phyloP scores from a whole-genome alignment of 2,888 invertebrate genomes.

The Microplitis manilae region DNA sequence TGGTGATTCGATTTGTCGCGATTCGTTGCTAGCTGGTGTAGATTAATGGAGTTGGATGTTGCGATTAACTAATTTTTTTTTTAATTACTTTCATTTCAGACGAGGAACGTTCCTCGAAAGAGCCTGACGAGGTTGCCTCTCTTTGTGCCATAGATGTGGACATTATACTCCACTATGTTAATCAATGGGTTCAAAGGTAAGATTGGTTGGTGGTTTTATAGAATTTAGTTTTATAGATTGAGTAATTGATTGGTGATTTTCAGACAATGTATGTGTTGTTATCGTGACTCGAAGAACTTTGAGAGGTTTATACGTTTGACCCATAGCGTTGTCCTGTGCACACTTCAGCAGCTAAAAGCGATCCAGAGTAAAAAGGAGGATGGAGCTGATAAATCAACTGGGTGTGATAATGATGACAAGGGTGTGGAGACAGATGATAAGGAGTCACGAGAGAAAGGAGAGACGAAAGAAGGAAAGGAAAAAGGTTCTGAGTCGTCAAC shows the following conservation, averaged over 20 bases:
- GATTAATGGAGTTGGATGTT: no score
- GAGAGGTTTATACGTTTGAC: conserved; percentile 91
- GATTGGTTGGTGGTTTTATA: neutral
- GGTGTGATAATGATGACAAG: conserved; percentile 38
- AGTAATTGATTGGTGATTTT: conserved; percentile 32
- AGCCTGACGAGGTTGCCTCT: conserved; percentile 83
- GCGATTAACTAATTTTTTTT: neutral
- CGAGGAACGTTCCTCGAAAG: conserved; percentile 85
- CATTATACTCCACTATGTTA: conserved; percentile 86
- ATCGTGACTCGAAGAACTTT: conserved; percentile 92
- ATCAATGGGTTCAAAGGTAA: conserved; percentile 92
- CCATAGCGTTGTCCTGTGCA: conserved; percentile 88
- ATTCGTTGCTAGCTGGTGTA: no score
- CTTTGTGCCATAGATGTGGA: conserved; percentile 87
- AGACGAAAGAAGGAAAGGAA: conserved; percentile 57
- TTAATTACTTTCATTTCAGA: conserved; percentile 74
- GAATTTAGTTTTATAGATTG: conserved; percentile 33
- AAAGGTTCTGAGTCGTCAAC: conserved; percentile 64
- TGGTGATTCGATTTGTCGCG: neutral
- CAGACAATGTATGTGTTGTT: conserved; percentile 97
- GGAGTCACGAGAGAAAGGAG: conserved; percentile 48
- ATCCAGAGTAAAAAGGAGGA: conserved; percentile 73
- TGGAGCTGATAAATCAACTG: conserved; percentile 38
- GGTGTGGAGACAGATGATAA: conserved; percentile 49
- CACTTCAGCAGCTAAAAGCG: conserved; percentile 86